Base-by-base conservation (phyloP, 1,140 invertebrate genomes). In the Drosophila insularis region DNA sequence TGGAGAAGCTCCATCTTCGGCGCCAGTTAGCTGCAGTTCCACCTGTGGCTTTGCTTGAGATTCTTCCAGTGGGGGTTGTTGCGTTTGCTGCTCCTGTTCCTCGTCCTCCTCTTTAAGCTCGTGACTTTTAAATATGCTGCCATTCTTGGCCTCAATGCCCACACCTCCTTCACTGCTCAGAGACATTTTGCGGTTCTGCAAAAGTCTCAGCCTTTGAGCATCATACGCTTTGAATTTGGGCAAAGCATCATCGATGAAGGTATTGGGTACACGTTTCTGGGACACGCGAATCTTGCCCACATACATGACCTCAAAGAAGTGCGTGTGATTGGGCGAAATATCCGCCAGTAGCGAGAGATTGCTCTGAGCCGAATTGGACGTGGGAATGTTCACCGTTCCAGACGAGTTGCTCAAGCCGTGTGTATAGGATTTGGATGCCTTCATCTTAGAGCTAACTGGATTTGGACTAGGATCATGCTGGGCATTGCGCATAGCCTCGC, bases 201-300 rank as follows among this genome's bases (percentile, higher is more conserved):
- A 92, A 2, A 94, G 93, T 78, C 93, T 93, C 13, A 93, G 92
- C 65, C 95, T 95, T 63, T 96, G 95, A 3, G 95, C 93, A 81
- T 97, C 96, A 87, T 97, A 95, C 11, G 94, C 93, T 54, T 95
- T 94, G 85, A 99, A 97, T 91, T 96, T 97, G 60, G 95, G 94
- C 35, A 98, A 92, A 10, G 97, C 96, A 86, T 98, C 97, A 90
- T 99, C 98, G 68, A 98, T 98, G 75, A 98, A 96, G 0, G 95
- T 94, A 78, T 97, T 96, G 4, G 97, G 95, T 17, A 98, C 96
- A 90, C 97, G 97, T 90, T 96, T 94, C 90, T 96, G 95, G 35
- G 95, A 96, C 64, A 97, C 96, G 71, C 95, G 95, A 7, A 98
- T 97, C 93, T 97, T 98, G 2, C 97, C 97, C 64, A 97, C 95